Base-by-base conservation (phyloP, 2,797 vertebrate genomes). In the Siniperca undulata region DNA sequence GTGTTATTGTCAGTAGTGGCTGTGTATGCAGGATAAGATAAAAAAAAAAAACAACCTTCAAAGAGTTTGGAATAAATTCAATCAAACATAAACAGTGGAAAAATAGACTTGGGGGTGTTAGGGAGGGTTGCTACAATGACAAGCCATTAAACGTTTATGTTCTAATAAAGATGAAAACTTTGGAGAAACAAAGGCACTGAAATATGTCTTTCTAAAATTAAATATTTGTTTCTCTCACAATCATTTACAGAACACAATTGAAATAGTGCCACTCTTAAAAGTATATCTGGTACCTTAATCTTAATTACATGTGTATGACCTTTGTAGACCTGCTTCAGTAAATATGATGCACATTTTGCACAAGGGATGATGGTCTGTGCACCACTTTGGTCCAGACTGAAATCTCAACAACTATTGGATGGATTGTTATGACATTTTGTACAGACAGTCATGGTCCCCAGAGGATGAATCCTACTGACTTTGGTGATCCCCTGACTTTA, bases 61-160 rank as follows among this genome's bases (percentile, higher is more conserved):
- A 65, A 74, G 19, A 68, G 77, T 70, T 79, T 89, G 70, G 74
- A 84, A 77, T 79, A 30, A 42, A 65, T 83, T 52, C 17, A 74
- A 59, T 19, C 27, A 19, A 84, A 90, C 48, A 66, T 70, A 84
- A 83, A 85, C 84, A 68, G 44, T 72, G 78, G 76, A 75, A 83
- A 82, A 81, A 65, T 14, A 56, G 10, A 55, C 10, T 3, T 6
- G 4, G 30, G 24, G 44, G 48, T 80, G 36, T 67, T 67, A 3
- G 69, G 44, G 24, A 70, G 20, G 34, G 78, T 48, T 68, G 52
- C 52, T 77, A 68, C 67, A 42, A 82, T 69, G 68, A 83, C 60
- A 81, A 74, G 70, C 74, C 44, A 60, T 79, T n/a, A 16, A 38
- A 59, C 64, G 36, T 58, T 34, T 20, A 14, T 44, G 36, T 19